Base-by-base conservation (phyloP, 2,113 vertebrate genomes). In the Equus przewalskii region DNA sequence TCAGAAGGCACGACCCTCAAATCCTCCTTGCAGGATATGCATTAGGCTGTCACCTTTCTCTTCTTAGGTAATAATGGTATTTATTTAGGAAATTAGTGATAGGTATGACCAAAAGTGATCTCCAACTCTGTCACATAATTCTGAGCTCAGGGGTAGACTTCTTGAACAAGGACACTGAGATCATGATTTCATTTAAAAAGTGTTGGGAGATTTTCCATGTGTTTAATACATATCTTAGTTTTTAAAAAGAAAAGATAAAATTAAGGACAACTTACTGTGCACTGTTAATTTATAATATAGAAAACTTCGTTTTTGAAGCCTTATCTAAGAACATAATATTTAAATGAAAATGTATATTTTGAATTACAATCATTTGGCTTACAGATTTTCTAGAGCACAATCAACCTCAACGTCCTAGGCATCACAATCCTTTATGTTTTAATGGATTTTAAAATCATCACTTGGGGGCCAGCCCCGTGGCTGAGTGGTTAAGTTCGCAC, bases 331-430 rank as follows among this genome's bases (percentile, higher is more conserved):
- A 56, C 0, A 46, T 44, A 60, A 78, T 46, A 46, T 72, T 84
- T 91, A 72, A 87, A 70, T 54, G 21, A 67, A 96, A 95, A 91
- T 24, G 79, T 49, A n/a, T 64, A 89, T 67, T 91, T 90, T 65
- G 3, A 84, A 62, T 67, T 95, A 62, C 6, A 54, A 54, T 93
- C 30, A 91, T 16, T 72, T 89, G 73, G 21, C 62, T 97, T 86
- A 76, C 10, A 90, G n/a, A 75, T 81, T 89, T 92, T 89, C 30
- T 76, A 69, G 58, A 81, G 82, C 1, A 65, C 6, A 89, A 58
- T 41, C 51, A 83, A 69, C 19, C 11, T 81, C 73, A 89, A 19
- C 7, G 56, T 89, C 14, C 15, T 11, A 89, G 56, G n/a, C 26
- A 93, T 22, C 6, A 1, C 7, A 51, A 26, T 36, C 4, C 21